Evolutionary conservation across 2,888 invertebrate species (phyloP), one percentile per base, ranked within the genome.

Genomic region (Pseudeuparius sepicola): DNA sequence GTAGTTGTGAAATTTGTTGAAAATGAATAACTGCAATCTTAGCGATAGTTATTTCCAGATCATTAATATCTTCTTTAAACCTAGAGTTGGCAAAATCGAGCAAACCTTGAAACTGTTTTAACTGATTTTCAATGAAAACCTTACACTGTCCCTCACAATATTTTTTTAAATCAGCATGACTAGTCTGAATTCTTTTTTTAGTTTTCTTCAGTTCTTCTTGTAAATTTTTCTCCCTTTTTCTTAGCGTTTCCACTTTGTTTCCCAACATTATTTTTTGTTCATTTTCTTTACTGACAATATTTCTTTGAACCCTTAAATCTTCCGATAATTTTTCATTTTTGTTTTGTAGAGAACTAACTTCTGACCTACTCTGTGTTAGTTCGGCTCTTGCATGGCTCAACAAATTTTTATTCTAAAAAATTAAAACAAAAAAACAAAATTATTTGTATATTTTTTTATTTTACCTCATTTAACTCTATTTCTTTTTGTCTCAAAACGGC

Each of bases 61-160:
- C 68, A 25, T 75, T 68, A 1, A 77, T 65, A 49, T 82, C 79
- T 0, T 63, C 62, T 41, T 75, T 73, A 49, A 82, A 65, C 23
- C 71, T 69, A 13, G 67, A 64, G 57, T 82, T 79, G 0, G 78
- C 78, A 18, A 67, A 60, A 47, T 86, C 84, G 18, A 87, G 60
- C 55, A 87, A 84, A 2, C 62, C 62, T 55, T 80, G 78, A 49
- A 86, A 87, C 59, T 87, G 85, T 47, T 73, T 73, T 37, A 86
- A 63, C 54, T 87, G 87, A 34, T 70, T 70, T 37, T 77, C 65
- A 11, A 87, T 84, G 0, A 85, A 79, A 30, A 75, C 71, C 49
- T 87, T 85, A 7, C 87, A 66, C 61, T 87, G 86, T 44, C 77
- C 75, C 60, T 87, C 87, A 53, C 86, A 87, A 54, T 81, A 78